phyloP scores from a whole-genome alignment of 2,797 vertebrate species.

The Gobio occitaniae region DNA sequence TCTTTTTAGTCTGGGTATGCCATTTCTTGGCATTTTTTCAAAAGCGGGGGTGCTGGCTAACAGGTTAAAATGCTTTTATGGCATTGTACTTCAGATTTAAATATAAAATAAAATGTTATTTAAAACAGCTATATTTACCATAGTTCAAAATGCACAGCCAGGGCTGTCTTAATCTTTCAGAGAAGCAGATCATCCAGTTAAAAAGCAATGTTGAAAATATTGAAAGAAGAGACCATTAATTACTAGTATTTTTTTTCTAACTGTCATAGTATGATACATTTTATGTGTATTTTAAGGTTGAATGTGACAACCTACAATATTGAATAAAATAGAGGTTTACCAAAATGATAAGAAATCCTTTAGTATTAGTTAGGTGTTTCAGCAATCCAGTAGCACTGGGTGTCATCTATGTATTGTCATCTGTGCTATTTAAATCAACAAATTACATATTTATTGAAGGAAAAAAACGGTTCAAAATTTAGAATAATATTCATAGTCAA shows the following conservation, averaged over 20 bases:
- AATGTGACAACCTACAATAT: not conserved
- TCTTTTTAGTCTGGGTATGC: too few relatives aligned
- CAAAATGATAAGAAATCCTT: not conserved
- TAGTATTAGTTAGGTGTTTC: not conserved
- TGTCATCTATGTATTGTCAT: not conserved
- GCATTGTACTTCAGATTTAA: not conserved
- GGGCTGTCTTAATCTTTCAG: not conserved
- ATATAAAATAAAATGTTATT: not conserved
- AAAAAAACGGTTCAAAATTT: too few relatives aligned
- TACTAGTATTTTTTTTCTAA: not conserved
- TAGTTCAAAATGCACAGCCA: not conserved
- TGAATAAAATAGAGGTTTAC: not conserved
- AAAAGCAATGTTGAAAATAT: not conserved
- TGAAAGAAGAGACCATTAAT: not conserved
- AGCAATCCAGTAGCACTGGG: not conserved
- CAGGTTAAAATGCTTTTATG: not conserved
- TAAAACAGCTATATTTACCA: not conserved
- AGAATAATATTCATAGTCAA: too few relatives aligned
- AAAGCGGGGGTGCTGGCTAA: too few relatives aligned
- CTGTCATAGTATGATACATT: not conserved
- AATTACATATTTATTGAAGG: too few relatives aligned
- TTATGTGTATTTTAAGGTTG: not conserved
- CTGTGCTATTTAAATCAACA: not conserved
- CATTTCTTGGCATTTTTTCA: too few relatives aligned
- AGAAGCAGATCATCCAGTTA: not conserved